These are phyloP conservation scores for Sminthurides aquaticus DNA, from an alignment of 2,888 invertebrate genomes.

Conservation along the genomic window DNA sequence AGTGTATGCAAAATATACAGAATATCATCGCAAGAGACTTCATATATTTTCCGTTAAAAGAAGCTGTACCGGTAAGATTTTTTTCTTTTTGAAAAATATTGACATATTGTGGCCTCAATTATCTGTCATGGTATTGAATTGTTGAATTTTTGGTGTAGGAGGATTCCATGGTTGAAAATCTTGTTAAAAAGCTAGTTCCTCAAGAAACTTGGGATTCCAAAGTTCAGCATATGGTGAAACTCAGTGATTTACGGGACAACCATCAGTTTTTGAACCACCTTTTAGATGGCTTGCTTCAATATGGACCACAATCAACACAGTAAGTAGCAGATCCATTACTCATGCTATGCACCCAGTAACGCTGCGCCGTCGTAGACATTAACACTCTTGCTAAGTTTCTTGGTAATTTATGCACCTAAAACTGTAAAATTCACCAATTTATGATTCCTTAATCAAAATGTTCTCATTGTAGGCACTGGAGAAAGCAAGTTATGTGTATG, in stretches of 20 bases:
- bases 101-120: no score
- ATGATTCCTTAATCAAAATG: background rate
- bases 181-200: background rate
- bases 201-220: background rate
- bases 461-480: conserved; percentile 37
- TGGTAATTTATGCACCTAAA: no score
- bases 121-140: no score
- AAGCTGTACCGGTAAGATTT: conserved; percentile 32
- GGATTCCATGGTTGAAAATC: background rate
- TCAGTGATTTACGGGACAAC: conserved; percentile 4
- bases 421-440: no score
- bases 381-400: no score
- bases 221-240: background rate
- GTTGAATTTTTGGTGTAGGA: background rate
- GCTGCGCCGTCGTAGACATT: no score
- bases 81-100: no score
- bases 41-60: conserved; percentile 36
- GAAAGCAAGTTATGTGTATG: conserved; percentile 38
- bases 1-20: conserved; percentile 47
- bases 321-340: no score
- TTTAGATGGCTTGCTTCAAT: conserved; percentile 19
- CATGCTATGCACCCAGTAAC: no score
- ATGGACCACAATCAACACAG: conserved; percentile 12
- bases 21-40: conserved; percentile 39
- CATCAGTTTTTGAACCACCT: conserved; percentile 6